Percentiles rank a stretch among this genome's conserved stretches.
Evolutionary conservation across 37 sponge, comb jelly and placozoan species (phyloP).

Genomic region (Ephydatia muelleri): DNA sequence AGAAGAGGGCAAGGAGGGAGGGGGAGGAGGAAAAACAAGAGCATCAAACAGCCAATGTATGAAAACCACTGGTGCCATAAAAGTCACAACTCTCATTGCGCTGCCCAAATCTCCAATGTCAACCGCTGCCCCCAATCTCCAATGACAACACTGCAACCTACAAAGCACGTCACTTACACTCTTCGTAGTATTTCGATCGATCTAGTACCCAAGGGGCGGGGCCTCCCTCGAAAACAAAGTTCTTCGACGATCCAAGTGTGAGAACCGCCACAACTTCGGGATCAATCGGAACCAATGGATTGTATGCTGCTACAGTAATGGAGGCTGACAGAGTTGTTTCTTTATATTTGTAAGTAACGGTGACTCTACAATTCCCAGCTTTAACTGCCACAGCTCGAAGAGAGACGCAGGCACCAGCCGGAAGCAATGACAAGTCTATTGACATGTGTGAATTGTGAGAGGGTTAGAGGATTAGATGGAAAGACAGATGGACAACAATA

Average conservation of each 20-base stretch:
- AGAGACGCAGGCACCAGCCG: constrained; percentile 47
- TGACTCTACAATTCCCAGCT: constrained; percentile 68
- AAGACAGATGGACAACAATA: too few species aligned
- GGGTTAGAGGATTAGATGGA: neutral
- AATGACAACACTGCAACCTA: too few species aligned
- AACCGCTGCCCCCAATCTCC: too few species aligned
- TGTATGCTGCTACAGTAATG: constrained; percentile 83
- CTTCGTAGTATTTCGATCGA: constrained; percentile 49
- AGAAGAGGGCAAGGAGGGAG: too few species aligned
- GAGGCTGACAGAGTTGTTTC: constrained; percentile 43
- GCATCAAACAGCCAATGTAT: too few species aligned
- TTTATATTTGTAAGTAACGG: constrained; percentile 32
- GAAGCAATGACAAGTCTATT: constrained; percentile 43
- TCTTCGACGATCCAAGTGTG: constrained; percentile 72
- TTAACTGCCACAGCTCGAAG: constrained; percentile 49
- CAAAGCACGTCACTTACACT: constrained; percentile 19
- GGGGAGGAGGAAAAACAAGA: neutral
- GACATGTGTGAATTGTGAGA: constrained; percentile 15
- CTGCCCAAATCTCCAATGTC: too few species aligned
- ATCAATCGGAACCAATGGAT: constrained; percentile 50
- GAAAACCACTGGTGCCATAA: too few species aligned
- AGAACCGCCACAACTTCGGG: constrained; percentile 74
- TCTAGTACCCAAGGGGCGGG: constrained; percentile 85
- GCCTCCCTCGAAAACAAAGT: constrained; percentile 81
- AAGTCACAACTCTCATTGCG: too few species aligned